These are phyloP conservation scores for Amphimallon solstitiale DNA, from an alignment of 2,888 invertebrate genomes.

Conservation along the genomic window DNA sequence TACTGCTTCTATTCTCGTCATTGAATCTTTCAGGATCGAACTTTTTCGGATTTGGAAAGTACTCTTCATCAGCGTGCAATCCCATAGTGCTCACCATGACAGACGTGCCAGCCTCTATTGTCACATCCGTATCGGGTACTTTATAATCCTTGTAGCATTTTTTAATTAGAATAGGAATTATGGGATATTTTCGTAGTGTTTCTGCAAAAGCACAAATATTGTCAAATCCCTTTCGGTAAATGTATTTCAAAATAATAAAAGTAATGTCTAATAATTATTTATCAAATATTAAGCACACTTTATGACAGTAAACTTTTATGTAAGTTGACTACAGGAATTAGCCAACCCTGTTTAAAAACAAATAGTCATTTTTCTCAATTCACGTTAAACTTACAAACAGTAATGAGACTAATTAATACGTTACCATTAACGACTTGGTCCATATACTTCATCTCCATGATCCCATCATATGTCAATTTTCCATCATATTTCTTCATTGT, in stretches of 20 bases:
- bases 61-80: slow-evolving; percentile 2
- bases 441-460: slow-evolving; percentile 12
- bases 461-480: background rate
- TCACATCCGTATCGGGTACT: background rate
- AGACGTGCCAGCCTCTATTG: background rate
- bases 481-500: background rate
- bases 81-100: background rate
- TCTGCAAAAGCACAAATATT: slow-evolving; percentile 20
- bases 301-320: too few species aligned
- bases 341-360: too few species aligned
- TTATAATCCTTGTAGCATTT: background rate
- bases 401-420: background rate
- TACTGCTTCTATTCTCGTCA: slow-evolving; percentile 31
- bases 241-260: too few species aligned
- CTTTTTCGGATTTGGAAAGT: slow-evolving; percentile 1
- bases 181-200: background rate
- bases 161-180: background rate
- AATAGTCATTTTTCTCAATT: too few species aligned
- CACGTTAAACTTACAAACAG: slow-evolving; percentile 21
- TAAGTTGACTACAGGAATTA: too few species aligned
- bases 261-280: too few species aligned
- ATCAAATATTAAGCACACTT: too few species aligned
- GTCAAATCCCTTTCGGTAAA: too few species aligned
- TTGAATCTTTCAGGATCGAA: slow-evolving; percentile 7
- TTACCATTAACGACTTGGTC: slow-evolving; percentile 14